Conservation (phyloP, 2,797 vertebrate species). For the Dendrocincla tyrannina region DNA sequence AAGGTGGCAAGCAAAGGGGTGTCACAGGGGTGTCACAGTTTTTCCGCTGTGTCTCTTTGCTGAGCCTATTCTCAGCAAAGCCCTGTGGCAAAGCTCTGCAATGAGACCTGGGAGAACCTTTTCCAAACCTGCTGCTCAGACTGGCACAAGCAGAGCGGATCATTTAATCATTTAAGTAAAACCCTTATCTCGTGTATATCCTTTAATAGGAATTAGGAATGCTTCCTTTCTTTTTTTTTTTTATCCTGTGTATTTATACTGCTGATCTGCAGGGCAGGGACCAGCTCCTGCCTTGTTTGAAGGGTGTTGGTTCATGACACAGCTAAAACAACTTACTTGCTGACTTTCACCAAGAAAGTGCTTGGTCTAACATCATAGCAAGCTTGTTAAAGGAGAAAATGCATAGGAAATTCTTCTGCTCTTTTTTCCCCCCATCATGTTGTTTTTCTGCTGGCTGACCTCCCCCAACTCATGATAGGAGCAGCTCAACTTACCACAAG, state of each 20-base stretch:
- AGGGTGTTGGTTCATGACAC: background rate
- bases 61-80: background rate
- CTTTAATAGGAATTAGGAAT: background rate
- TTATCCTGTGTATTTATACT: background rate
- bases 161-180: background rate
- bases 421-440: accelerated
- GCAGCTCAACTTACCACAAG: background rate
- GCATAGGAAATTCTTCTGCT: background rate
- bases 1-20: background rate
- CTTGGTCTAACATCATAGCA: background rate
- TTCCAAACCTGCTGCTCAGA: background rate
- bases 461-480: accelerated
- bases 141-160: background rate
- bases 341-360: background rate
- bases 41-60: background rate
- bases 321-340: background rate
- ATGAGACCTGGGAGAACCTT: accelerated
- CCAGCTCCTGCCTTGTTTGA: background rate
- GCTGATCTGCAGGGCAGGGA: background rate
- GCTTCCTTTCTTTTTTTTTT: background rate
- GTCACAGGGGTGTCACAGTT: background rate
- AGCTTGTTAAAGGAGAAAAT: background rate
- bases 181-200: background rate
- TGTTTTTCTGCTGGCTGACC: background rate
- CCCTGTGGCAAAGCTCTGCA: background rate